Percentiles rank a stretch among this genome's conserved stretches.
Conservation (phyloP, 2,888 invertebrate genomes). For the Quadroppia sp. region DNA sequence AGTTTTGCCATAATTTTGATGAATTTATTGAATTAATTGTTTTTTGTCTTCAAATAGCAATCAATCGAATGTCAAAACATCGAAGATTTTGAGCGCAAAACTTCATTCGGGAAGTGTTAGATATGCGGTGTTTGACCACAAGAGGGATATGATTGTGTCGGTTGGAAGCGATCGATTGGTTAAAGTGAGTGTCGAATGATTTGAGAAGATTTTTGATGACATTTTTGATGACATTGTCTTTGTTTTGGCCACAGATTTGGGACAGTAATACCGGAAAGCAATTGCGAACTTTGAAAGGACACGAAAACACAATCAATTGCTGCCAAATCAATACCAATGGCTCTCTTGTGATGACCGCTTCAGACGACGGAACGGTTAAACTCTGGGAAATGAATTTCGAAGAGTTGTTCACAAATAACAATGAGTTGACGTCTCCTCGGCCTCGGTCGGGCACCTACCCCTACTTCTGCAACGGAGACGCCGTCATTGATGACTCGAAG, state of each 20-base stretch:
- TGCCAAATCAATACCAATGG: conserved; percentile 51
- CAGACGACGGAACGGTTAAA: conserved; percentile 60
- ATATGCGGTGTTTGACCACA: conserved; percentile 42
- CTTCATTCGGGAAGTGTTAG: conserved; percentile 25
- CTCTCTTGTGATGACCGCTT: conserved; percentile 61
- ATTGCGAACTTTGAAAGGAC: conserved; percentile 42
- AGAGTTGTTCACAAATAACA: background rate
- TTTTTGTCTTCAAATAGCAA: background rate
- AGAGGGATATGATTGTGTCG: conserved; percentile 42
- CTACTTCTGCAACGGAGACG: conserved; percentile 5
- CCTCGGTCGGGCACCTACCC: conserved; percentile 26
- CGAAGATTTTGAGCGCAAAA: conserved; percentile 31
- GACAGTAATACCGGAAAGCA: conserved; percentile 40
- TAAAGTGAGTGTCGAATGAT: conserved; percentile 21
- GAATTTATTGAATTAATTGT: background rate
- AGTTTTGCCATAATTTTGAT: background rate
- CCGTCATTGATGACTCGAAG: background rate
- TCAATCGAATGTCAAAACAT: conserved; percentile 33
- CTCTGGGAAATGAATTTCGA: conserved; percentile 55
- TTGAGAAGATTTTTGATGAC: no score
- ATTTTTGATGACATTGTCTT: background rate
- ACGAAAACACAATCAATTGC: conserved; percentile 42
- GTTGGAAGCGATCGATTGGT: conserved; percentile 42
- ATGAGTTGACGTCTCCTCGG: conserved; percentile 2
- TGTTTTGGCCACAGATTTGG: conserved; percentile 43